Evolutionary conservation across 2,113 vertebrate species (phyloP).

Genomic region (Pyxicephalus adspersus): DNA sequence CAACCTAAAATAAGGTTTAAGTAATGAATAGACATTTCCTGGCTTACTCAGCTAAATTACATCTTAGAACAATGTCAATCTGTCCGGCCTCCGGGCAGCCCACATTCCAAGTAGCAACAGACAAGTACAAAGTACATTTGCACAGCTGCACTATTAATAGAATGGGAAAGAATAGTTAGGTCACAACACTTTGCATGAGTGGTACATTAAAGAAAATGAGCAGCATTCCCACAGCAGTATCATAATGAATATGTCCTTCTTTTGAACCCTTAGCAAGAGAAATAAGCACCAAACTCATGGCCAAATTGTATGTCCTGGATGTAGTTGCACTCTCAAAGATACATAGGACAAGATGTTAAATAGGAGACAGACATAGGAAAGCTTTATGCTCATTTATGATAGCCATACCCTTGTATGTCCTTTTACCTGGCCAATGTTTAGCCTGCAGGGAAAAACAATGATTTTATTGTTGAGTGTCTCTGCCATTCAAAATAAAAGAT

Average conservation of each 20-base stretch:
- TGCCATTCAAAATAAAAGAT: too few relatives aligned
- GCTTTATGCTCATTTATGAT: conserved; percentile 9
- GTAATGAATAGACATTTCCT: conserved; percentile 27
- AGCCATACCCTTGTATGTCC: neutral
- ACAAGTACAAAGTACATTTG: conserved; percentile 36
- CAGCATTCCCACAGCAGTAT: conserved; percentile 12
- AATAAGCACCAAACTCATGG: neutral
- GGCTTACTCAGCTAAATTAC: conserved; percentile 49
- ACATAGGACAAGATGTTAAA: neutral
- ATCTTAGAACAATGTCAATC: conserved; percentile 44
- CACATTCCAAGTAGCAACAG: conserved; percentile 27
- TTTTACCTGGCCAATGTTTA: neutral
- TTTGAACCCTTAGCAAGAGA: neutral
- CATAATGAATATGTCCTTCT: conserved; percentile 14
- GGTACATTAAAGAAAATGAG: conserved; percentile 32
- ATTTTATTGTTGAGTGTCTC: too few relatives aligned
- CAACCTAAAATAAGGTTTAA: conserved; percentile 36
- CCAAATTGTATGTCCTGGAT: conserved; percentile 7
- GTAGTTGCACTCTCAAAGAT: neutral
- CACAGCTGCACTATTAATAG: conserved; percentile 20
- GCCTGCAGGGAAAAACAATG: too few relatives aligned
- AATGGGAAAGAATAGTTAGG: conserved; percentile 18
- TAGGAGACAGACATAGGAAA: neutral
- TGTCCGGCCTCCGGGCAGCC: conserved; percentile 31
- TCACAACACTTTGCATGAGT: conserved; percentile 37